Base-by-base conservation (phyloP, 1,140 invertebrate species). In the Oryctes rhinoceros region DNA sequence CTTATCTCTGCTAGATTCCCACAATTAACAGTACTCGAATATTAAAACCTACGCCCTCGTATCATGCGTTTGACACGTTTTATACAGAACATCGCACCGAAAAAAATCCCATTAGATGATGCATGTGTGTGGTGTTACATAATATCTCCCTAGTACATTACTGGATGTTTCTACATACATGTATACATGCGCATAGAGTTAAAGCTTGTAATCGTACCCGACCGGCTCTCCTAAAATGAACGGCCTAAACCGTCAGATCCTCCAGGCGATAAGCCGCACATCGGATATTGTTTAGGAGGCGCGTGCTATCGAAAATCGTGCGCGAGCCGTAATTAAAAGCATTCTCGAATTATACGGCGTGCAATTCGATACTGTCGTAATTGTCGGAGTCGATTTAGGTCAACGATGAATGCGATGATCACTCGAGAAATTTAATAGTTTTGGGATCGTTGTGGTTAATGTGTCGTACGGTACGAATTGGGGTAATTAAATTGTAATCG, bases 381-480 rank as follows among this genome's bases (percentile, higher is more conserved):
- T 59, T 59, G 53, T 59, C 53, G 53, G 18, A 59, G 53, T 59
- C 53, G 53, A 59, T 59, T 59, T 59, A 59, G 53, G 53, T 59
- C 53, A 59, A n/a, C 15, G 53, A 59, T 7, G 53, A 59, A n/a
- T 18, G 4, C 15, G 53, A 59, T 7, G 53, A 59, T 59, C 18
- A 59, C 53, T 59, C 18, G 18, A 44, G 39, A 59, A 59, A 59
- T 18, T 59, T 59, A 59, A 59, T 59, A 44, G 53, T 18, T 59
- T 59, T 59, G n/a, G n/a, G 15, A 44, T 44, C 39, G 39, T 44
- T 10, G 39, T 44, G 1, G 39, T 44, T 44, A 44, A 44, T 5
- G 5, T 44, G 9, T 7, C 39, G 9, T 44, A 44, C 39, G 0
- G 39, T 44, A 44, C 39, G 39, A n/a, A 4, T 10, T 44, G 0